Percentiles rank a stretch among this genome's conserved stretches.
Conservation (phyloP, 1,140 invertebrate genomes). For the Drosophila bocki region DNA sequence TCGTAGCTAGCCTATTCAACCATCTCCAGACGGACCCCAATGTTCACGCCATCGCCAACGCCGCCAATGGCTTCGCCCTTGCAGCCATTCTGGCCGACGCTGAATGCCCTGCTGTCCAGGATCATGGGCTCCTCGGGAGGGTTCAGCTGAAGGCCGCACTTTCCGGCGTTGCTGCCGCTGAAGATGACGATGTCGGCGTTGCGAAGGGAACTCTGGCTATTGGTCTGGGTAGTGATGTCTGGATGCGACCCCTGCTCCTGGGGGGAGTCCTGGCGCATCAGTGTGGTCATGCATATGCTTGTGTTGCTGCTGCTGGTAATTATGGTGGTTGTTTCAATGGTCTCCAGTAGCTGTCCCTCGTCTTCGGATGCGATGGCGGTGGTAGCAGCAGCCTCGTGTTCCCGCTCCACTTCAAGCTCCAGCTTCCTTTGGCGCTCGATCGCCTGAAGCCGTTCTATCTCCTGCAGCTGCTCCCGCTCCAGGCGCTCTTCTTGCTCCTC, state of each 20-base stretch:
- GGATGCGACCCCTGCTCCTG: slow-evolving; percentile 10
- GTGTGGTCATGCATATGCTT: slow-evolving; percentile 61
- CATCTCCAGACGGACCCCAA: slow-evolving; percentile 35
- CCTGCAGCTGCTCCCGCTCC: slow-evolving; percentile 15
- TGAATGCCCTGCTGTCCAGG: background rate
- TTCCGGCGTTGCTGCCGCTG: slow-evolving; percentile 4
- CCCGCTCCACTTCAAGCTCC: slow-evolving; percentile 12
- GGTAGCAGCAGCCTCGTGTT: slow-evolving; percentile 3
- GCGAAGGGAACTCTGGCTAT: slow-evolving; percentile 9
- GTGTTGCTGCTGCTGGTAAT: slow-evolving; percentile 58
- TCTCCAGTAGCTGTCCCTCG: slow-evolving; percentile 61
- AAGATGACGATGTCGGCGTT: slow-evolving; percentile 29
- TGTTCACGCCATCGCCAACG: slow-evolving; percentile 60
- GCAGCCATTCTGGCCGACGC: slow-evolving; percentile 17
- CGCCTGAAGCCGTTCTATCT: slow-evolving; percentile 7
- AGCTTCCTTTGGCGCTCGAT: slow-evolving; percentile 1
- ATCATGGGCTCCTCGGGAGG: background rate
- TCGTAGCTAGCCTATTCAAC: slow-evolving; percentile 43
- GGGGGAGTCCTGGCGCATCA: slow-evolving; percentile 32
- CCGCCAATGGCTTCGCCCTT: slow-evolving; percentile 41
- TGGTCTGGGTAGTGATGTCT: background rate
- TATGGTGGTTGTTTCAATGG: slow-evolving; percentile 63
- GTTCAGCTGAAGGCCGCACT: slow-evolving; percentile 18
- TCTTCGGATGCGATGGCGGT: slow-evolving; percentile 39
- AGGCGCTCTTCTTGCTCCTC: slow-evolving; percentile 21